Evolutionary conservation across 2,797 vertebrate species (phyloP).

Genomic region (Notolepis coatsorum): DNA sequence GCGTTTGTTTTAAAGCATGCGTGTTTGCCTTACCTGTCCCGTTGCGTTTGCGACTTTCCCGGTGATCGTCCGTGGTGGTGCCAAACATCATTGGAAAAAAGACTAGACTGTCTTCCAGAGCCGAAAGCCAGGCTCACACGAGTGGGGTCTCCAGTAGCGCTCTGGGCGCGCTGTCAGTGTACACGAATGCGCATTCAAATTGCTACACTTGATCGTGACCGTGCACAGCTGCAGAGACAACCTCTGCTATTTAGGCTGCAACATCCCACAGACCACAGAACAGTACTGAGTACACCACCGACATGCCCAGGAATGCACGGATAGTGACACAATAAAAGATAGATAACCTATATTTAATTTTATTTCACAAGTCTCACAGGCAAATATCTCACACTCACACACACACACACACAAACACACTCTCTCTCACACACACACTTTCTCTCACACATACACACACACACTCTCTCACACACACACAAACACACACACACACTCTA

Average conservation of each 20-base stretch:
- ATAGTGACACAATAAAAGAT: not conserved
- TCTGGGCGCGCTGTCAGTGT: slow-evolving; percentile 1
- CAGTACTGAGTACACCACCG: no score
- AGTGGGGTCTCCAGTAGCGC: not conserved
- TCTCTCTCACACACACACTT: no score
- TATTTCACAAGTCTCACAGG: not conserved
- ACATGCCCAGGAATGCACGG: not conserved
- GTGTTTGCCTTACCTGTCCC: slow-evolving; percentile 69
- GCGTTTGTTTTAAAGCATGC: no score
- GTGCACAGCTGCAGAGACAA: not conserved
- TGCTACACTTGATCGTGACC: not conserved
- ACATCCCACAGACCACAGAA: no score
- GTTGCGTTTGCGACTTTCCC: slow-evolving; percentile 61
- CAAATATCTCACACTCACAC: no score
- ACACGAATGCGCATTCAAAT: not conserved
- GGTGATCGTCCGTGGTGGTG: slow-evolving; percentile 64
- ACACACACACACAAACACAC: no score
- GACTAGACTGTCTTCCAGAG: slow-evolving; percentile 48
- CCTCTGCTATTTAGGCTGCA: no score
- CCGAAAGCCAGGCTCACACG: slow-evolving; percentile 47
- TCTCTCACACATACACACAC: no score
- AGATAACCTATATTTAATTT: not conserved
- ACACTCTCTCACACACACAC: no score
- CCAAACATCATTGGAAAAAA: slow-evolving; percentile 61
- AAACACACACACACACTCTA: no score